Percentiles rank a stretch among this genome's conserved stretches.
Evolutionary conservation across 2,797 vertebrate species (phyloP).

Genomic region (Danio aesculapii): DNA sequence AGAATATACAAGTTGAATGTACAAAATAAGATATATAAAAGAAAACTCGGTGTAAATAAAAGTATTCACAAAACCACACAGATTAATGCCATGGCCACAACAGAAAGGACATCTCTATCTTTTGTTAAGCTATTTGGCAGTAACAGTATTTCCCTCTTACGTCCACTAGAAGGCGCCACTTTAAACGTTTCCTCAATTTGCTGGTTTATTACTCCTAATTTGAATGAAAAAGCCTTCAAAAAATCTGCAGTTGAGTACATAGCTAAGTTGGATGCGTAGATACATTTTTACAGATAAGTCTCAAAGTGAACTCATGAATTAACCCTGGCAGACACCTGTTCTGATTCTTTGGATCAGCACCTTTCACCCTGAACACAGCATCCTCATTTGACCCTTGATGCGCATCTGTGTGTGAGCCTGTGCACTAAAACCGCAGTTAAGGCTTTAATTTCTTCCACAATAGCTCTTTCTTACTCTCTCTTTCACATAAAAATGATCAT

Average conservation of each 20-base stretch:
- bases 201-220: not conserved
- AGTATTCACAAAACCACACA: constrained; percentile 17
- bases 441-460: constrained; percentile 18
- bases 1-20: constrained; percentile 26
- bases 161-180: constrained; percentile 18
- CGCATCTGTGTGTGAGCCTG: not conserved
- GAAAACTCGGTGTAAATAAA: not conserved
- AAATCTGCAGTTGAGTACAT: not conserved
- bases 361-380: not conserved
- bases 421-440: constrained; percentile 32
- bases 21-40: constrained; percentile 6
- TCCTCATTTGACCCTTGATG: not conserved
- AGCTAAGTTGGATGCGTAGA: not conserved
- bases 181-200: constrained; percentile 4
- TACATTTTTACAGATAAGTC: constrained; percentile 10
- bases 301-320: not conserved
- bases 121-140: not conserved
- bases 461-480: not conserved
- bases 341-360: constrained; percentile 9
- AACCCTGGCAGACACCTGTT: not conserved
- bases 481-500: not conserved
- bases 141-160: constrained; percentile 9
- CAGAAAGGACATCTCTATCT: not conserved
- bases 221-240: not conserved
- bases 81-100: not conserved